phyloP scores from a whole-genome alignment of 1,140 invertebrate species.

The Geopemphigus sp. region DNA sequence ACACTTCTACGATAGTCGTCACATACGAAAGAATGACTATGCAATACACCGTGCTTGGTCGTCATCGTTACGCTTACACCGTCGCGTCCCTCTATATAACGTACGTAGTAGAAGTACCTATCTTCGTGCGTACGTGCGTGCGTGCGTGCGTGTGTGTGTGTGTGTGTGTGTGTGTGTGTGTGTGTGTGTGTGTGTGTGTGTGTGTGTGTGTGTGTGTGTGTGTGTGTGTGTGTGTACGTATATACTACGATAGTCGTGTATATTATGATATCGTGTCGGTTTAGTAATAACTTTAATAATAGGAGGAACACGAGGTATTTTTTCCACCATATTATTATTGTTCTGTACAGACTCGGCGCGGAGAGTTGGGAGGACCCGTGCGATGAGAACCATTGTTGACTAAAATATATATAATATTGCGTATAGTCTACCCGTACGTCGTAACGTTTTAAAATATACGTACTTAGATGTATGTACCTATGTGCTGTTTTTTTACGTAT shows the following conservation, averaged over 20 bases:
- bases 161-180: background rate
- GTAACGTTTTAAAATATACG: background rate
- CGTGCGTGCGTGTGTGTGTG: background rate
- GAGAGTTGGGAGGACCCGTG: background rate
- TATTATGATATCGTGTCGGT: constrained; percentile 12
- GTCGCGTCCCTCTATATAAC: no score
- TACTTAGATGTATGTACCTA: background rate
- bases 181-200: background rate
- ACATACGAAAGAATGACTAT: no score
- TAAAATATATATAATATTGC: background rate
- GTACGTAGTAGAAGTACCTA: no score
- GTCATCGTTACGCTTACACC: no score
- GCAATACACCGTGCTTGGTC: no score
- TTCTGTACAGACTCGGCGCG: background rate
- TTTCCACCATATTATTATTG: constrained; percentile 13
- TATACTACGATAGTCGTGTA: background rate
- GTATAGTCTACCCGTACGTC: background rate
- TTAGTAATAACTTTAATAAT: constrained; percentile 42
- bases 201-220: background rate
- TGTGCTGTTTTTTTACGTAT: no score
- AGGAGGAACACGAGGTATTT: constrained; percentile 6
- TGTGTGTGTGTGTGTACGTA: background rate
- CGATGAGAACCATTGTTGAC: constrained; percentile 39
- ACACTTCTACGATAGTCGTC: no score
- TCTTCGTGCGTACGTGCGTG: no score